Evolutionary conservation across 2,888 invertebrate genomes (phyloP), one percentile per base, ranked within the genome.

Genomic region (Agrochola lychnidis): DNA sequence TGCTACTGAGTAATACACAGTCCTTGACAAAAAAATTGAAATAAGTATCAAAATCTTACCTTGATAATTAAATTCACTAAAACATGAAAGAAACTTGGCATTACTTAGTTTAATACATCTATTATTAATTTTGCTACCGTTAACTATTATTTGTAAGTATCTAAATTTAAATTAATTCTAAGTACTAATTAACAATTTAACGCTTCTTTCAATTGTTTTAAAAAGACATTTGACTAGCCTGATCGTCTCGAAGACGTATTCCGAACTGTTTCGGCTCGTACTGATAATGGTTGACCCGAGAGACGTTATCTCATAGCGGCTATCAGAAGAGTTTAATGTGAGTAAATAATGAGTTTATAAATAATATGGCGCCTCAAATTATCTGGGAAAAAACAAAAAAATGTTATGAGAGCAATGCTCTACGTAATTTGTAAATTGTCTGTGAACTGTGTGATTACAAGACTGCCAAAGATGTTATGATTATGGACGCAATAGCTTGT

Each of bases 41-140:
- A n/a, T n/a, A 12, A 45, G 45, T 14, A 14, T 45, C 14, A 45
- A 45, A 30, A 48, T 16, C 86, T 85, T 78, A 87, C 86, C 84
- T 82, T 87, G 12, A 45, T 14, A 53, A 87, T 64, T 10, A 76
- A 71, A 82, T 87, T 87, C 83, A 77, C 83, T n/a, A 87, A 68
- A 62, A 79, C 76, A 48, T 78, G 48, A 40, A 78, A 66, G 7
- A 79, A 45, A 82, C 59, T 79, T 70, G 61, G 75, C 85, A 85
- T 82, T 22, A 70, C 67, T 68, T 61, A 25, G 0, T 59, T 30
- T 25, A 1, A 36, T 53, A 51, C 66, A 70, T 69, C 7, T 30
- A 56, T 19, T n/a, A 25, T 5, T 42, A 14, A 30, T 48, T 48
- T 53, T 45, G 1, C 19, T 53, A 7, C 22, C 6, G 9, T 1